Percentiles rank a stretch among this genome's conserved stretches.
Evolutionary conservation across 1,140 invertebrate genomes (phyloP).

Genomic region (Ericerus pela): DNA sequence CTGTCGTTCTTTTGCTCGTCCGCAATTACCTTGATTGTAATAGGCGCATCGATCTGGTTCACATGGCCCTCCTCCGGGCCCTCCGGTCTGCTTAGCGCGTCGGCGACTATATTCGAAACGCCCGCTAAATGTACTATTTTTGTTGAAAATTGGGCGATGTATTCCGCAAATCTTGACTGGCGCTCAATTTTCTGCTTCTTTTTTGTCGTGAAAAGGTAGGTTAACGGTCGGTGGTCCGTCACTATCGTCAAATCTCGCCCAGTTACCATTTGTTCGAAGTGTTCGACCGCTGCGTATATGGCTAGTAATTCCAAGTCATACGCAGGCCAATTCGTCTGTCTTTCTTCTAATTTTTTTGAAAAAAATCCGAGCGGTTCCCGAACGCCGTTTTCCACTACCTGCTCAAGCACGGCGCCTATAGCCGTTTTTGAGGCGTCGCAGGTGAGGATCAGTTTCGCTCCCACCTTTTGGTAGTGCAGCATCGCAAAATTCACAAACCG

Average conservation of each 20-base stretch:
- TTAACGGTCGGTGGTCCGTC: constrained; percentile 28
- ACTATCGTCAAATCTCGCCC: constrained; percentile 23
- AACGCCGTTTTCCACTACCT: constrained; percentile 19
- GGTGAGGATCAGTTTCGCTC: neutral
- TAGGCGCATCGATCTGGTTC: too few species aligned
- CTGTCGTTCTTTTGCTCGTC: neutral
- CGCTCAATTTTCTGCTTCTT: constrained; percentile 24
- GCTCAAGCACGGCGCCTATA: constrained; percentile 30
- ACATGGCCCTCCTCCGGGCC: neutral
- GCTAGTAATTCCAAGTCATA: constrained; percentile 31
- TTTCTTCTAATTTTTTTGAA: constrained; percentile 26
- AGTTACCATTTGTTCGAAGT: constrained; percentile 28
- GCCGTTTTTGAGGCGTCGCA: constrained; percentile 22
- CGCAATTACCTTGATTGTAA: neutral
- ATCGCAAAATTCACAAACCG: constrained; percentile 21
- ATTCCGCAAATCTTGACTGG: constrained; percentile 27
- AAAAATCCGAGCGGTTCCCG: constrained; percentile 31
- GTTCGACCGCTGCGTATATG: constrained; percentile 23
- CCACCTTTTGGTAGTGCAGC: neutral
- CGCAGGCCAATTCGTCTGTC: constrained; percentile 25
- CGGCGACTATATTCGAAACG: neutral
- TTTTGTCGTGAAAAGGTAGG: constrained; percentile 24
- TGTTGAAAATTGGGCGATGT: constrained; percentile 18
- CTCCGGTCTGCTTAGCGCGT: neutral
- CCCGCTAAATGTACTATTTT: neutral